Base-by-base conservation (phyloP, 1,140 invertebrate species). In the Tenebrio molitor region DNA sequence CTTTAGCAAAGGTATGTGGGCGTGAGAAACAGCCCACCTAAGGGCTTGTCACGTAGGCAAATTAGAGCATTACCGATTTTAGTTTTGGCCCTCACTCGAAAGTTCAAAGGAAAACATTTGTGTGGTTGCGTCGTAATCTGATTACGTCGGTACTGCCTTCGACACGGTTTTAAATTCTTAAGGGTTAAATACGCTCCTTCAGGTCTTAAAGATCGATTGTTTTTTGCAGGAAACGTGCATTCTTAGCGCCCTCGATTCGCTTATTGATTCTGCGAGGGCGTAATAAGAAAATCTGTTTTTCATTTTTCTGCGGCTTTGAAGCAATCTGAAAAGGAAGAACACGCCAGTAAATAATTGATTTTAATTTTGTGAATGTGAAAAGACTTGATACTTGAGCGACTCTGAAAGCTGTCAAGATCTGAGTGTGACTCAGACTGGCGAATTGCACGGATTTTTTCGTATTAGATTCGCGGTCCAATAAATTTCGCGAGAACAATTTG, bases 91-190 rank as follows among this genome's bases (percentile, higher is more conserved):
- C n/a, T n/a, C n/a, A n/a, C n/a, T n/a, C n/a, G n/a, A n/a, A n/a
- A n/a, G 44, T 50, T 50, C 44, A 50, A 50, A 50, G 44, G 16
- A 50, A 17, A 50, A 50, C 44, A 50, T 19, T 21, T 10, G 44
- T 17, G 44, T 50, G 44, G 44, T 21, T 50, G 23, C 7, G 8
- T 21, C 44, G n/a, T 50, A 50, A 50, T 50, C 44, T 50, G 44
- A 50, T 50, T 50, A 50, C n/a, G n/a, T n/a, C 44, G 29, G 29
- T 5, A 33, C 29, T 33, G 29, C 29, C n/a, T n/a, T n/a, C n/a
- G n/a, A n/a, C 4, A 33, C 29, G 29, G 10, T 33, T 33, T 33
- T 33, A 33, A 33, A 33, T n/a, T n/a, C n/a, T n/a, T n/a, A n/a
- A n/a, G n/a, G n/a, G n/a, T n/a, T n/a, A n/a, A n/a, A n/a, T n/a